Percentiles rank a stretch among this genome's conserved stretches.
Evolutionary conservation across 2,888 invertebrate genomes (phyloP).

Genomic region (Drosophila kambysellisi): DNA sequence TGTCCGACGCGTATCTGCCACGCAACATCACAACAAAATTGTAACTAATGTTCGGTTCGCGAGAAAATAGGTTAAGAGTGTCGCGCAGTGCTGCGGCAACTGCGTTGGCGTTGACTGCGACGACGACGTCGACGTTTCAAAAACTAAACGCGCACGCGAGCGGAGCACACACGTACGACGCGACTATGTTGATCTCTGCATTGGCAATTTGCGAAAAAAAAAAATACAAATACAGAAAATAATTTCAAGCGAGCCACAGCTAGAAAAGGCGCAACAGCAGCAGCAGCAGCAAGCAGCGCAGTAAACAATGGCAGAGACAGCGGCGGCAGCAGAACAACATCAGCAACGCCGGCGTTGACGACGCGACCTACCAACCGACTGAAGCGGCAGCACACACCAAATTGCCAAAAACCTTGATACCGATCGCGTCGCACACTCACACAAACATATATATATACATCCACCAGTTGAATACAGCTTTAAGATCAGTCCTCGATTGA

Average conservation of each 20-base stretch:
- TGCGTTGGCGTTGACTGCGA: slow-evolving; percentile 57
- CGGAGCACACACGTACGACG: slow-evolving; percentile 54
- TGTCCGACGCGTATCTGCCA: slow-evolving; percentile 83
- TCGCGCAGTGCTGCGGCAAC: slow-evolving; percentile 68
- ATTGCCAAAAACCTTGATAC: slow-evolving; percentile 85
- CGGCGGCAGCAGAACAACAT: slow-evolving; percentile 53
- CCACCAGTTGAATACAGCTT: slow-evolving; percentile 4
- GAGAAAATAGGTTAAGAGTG: slow-evolving; percentile 83
- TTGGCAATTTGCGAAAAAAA: slow-evolving; percentile 76
- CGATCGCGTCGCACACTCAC: slow-evolving; percentile 75
- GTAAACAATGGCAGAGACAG: slow-evolving; percentile 48
- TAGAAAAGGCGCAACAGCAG: slow-evolving; percentile 74
- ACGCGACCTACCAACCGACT: slow-evolving; percentile 82
- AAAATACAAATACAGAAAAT: slow-evolving; percentile 42
- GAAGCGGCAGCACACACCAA: slow-evolving; percentile 79
- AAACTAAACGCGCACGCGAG: slow-evolving; percentile 75
- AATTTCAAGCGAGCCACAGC: slow-evolving; percentile 56
- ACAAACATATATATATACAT: slow-evolving; percentile 27
- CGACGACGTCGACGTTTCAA: slow-evolving; percentile 27
- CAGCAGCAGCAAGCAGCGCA: slow-evolving; percentile 58
- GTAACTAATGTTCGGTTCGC: slow-evolving; percentile 83
- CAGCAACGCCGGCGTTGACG: slow-evolving; percentile 64
- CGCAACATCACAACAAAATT: slow-evolving; percentile 85
- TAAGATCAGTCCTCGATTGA: slow-evolving; percentile 16
- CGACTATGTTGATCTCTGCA: slow-evolving; percentile 74